These are phyloP conservation scores for Drosophila mercatorum DNA, from an alignment of 2,888 invertebrate species.

Conservation along the genomic window DNA sequence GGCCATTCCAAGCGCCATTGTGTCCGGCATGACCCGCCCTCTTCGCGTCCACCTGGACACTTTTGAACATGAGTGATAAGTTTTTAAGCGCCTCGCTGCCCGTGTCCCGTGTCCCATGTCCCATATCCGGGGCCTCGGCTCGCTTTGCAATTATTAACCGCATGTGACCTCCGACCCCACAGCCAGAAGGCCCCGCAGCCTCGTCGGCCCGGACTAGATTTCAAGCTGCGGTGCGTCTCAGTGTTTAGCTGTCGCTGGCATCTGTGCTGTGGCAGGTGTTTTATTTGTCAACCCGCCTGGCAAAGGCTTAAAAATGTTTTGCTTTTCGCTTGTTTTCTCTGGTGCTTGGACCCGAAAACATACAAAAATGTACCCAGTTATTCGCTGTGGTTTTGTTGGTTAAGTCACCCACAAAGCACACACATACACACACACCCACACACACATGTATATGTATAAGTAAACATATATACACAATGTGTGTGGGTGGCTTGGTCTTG, in stretches of 20 bases:
- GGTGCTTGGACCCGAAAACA: slow-evolving; percentile 33
- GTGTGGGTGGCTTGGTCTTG: slow-evolving; percentile 15
- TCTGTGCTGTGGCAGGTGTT: slow-evolving; percentile 61
- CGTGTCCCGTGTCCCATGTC: slow-evolving; percentile 19
- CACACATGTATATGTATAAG: not conserved
- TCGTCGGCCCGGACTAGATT: slow-evolving; percentile 3
- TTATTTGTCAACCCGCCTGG: slow-evolving; percentile 55
- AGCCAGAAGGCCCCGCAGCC: not conserved
- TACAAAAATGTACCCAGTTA: slow-evolving; percentile 43
- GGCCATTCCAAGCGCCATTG: slow-evolving; percentile 40
- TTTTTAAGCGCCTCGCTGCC: slow-evolving; percentile 51
- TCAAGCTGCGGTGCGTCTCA: slow-evolving; percentile 31
- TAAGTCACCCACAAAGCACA: slow-evolving; percentile 43
- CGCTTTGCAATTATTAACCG: slow-evolving; percentile 75
- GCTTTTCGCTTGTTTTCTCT: slow-evolving; percentile 41
- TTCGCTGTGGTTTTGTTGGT: slow-evolving; percentile 51
- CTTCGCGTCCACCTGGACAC: slow-evolving; percentile 1
- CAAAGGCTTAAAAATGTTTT: slow-evolving; percentile 62
- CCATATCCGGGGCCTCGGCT: slow-evolving; percentile 33
- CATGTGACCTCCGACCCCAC: slow-evolving; percentile 40
- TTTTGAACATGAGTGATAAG: slow-evolving; percentile 68
- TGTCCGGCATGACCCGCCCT: slow-evolving; percentile 16
- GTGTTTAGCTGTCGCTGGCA: slow-evolving; percentile 35
- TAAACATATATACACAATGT: not conserved
- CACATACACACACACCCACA: slow-evolving; percentile 8